Evolutionary conservation across 2,888 invertebrate species (phyloP).

Genomic region (Dynastes maya): DNA sequence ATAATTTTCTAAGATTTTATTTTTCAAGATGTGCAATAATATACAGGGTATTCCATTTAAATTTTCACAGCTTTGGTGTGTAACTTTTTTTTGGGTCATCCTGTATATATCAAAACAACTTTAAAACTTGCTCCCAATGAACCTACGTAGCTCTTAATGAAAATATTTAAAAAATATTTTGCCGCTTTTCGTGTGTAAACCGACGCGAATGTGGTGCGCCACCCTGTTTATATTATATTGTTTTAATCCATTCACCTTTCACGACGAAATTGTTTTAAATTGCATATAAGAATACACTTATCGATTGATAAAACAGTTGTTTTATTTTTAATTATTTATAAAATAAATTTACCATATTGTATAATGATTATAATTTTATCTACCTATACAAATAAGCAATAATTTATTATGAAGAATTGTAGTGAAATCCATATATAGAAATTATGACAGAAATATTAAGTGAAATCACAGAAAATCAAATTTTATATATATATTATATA

Average conservation of each 20-base stretch:
- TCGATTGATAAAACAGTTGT: neutral
- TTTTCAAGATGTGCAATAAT: no score
- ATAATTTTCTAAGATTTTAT: no score
- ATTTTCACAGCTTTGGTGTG: no score
- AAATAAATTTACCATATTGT: slow-evolving; percentile 38
- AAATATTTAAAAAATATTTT: no score
- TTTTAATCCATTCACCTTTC: neutral
- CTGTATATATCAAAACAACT: no score
- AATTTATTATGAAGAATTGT: slow-evolving; percentile 48
- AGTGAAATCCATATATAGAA: slow-evolving; percentile 46
- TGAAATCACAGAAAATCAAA: slow-evolving; percentile 52
- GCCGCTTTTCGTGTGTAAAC: no score
- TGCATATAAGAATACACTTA: neutral
- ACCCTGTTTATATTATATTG: neutral
- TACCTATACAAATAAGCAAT: slow-evolving; percentile 52
- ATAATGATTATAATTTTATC: slow-evolving; percentile 43
- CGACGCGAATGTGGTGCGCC: no score
- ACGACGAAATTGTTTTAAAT: neutral
- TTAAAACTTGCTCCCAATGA: no score
- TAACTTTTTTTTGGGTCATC: no score
- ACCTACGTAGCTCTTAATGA: no score
- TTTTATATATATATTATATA: slow-evolving; percentile 29
- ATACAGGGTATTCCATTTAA: no score
- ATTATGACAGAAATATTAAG: slow-evolving; percentile 45
- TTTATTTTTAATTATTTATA: neutral